Evolutionary conservation across 2,888 invertebrate genomes (phyloP).

Genomic region (Caenorhabditis sp.): DNA sequence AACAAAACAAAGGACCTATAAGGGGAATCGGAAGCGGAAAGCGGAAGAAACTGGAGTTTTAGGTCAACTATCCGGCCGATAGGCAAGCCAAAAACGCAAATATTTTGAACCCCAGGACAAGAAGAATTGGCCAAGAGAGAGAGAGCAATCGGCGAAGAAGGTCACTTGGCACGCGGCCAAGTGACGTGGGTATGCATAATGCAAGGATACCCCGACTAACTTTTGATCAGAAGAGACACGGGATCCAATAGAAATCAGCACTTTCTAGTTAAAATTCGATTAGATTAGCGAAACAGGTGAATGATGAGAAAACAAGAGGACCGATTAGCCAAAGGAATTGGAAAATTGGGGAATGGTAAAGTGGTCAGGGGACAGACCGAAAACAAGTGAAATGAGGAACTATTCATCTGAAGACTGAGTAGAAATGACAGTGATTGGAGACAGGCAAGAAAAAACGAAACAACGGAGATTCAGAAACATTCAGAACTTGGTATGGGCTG

Average conservation of each 20-base stretch:
- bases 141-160: background rate
- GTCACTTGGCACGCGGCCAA: constrained; percentile 23
- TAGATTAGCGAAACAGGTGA: background rate
- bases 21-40: constrained; percentile 1
- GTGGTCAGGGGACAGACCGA: background rate
- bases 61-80: background rate
- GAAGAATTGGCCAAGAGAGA: background rate
- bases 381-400: background rate
- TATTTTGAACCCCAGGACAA: constrained; percentile 3
- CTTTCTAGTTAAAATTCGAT: constrained; percentile 13
- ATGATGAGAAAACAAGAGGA: constrained; percentile 19
- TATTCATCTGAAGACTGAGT: background rate
- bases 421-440: too few relatives aligned
- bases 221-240: background rate
- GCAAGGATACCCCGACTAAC: background rate
- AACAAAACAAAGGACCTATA: background rate
- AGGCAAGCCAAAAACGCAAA: background rate
- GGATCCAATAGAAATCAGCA: background rate
- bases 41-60: background rate
- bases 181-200: background rate
- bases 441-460: background rate
- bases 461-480: background rate
- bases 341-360: background rate
- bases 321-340: background rate
- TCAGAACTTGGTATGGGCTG: too few relatives aligned